Conservation (phyloP, 2,797 vertebrate species). For the Alca torda region DNA sequence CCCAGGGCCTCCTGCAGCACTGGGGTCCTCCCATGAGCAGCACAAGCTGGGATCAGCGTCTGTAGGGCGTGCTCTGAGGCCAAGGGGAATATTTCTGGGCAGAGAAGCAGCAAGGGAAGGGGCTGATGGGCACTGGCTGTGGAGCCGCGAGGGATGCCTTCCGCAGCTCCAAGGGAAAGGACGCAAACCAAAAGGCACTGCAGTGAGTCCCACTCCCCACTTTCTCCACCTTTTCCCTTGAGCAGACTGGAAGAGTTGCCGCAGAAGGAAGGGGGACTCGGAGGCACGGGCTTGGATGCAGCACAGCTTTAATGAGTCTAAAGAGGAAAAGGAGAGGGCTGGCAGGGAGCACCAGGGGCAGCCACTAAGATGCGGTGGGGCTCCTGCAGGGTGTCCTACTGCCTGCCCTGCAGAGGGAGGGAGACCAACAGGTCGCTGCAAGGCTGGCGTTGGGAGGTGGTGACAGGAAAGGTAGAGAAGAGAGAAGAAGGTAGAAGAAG, state of each 20-base stretch:
- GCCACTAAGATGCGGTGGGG: neutral
- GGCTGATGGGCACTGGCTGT: no score
- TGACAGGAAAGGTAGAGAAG: no score
- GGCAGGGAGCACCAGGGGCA: neutral
- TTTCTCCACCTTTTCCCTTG: neutral
- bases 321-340: neutral
- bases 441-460: neutral
- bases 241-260: neutral
- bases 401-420: neutral
- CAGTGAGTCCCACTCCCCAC: neutral
- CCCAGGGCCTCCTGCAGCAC: neutral
- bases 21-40: neutral
- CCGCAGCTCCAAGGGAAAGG: neutral
- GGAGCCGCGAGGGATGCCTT: neutral
- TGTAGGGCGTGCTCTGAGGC: neutral
- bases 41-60: neutral
- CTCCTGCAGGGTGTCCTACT: neutral
- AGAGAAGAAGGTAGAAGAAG: no score
- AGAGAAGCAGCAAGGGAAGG: no score
- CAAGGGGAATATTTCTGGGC: neutral
- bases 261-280: neutral
- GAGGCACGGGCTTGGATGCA: neutral
- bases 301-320: neutral
- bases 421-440: neutral
- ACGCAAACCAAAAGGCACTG: neutral